Percentiles rank a stretch among this genome's conserved stretches.
These are phyloP conservation scores for Pelmatolapia mariae DNA, from an alignment of 2,113 vertebrate genomes.

Conservation along the genomic window DNA sequence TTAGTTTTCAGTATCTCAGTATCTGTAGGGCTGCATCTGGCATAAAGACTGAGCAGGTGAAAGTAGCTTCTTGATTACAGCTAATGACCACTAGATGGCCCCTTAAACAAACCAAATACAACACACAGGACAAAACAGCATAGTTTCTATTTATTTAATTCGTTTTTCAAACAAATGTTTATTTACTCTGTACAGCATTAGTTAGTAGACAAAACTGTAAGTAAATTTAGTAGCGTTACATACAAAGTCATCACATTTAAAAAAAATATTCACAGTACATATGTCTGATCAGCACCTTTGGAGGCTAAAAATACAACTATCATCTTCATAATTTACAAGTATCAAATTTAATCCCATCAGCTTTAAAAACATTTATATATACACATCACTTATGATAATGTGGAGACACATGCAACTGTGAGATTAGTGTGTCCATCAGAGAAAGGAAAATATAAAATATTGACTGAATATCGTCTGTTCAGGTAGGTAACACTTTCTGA, in stretches of 20 bases:
- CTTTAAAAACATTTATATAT: background rate
- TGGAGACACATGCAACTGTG: background rate
- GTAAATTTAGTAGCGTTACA: background rate
- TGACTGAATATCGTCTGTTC: background rate
- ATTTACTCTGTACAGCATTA: background rate
- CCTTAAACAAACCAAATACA: background rate
- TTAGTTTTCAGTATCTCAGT: background rate
- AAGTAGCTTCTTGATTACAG: background rate
- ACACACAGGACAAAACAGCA: background rate
- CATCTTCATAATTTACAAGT: background rate
- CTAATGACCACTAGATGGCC: conserved; percentile 32
- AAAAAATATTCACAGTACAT: background rate
- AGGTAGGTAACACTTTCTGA: background rate
- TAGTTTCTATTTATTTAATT: background rate
- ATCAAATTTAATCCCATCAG: background rate
- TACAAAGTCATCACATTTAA: background rate
- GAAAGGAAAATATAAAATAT: background rate
- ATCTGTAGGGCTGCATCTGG: background rate
- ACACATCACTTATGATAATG: background rate
- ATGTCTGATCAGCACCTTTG: background rate
- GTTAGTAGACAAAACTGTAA: background rate
- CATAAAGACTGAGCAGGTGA: background rate
- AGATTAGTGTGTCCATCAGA: background rate
- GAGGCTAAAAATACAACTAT: background rate
- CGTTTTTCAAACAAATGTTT: background rate